Percentiles rank a stretch among this genome's conserved stretches.
Evolutionary conservation across 2,797 vertebrate species (phyloP).

Genomic region (Apogon hyalosoma): DNA sequence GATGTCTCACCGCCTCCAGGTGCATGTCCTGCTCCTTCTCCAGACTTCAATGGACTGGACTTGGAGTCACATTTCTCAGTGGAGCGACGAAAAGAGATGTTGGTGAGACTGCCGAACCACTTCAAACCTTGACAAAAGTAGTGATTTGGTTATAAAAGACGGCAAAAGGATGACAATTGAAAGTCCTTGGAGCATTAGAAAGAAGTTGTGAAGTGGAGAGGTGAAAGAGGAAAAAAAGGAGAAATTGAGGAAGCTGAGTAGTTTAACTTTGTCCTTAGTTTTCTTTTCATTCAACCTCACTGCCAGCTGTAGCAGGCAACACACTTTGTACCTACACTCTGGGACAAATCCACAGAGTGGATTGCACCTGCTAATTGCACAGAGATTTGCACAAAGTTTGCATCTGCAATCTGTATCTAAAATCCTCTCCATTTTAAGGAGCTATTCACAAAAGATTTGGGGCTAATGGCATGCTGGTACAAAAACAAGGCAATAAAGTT

Average conservation of each 20-base stretch:
- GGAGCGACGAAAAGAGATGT: conserved; percentile 84
- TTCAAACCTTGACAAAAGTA: conserved; percentile 86
- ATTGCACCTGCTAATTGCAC: no score
- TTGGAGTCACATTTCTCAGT: conserved; percentile 68
- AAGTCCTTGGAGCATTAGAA: no score
- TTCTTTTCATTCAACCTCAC: no score
- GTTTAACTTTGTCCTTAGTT: not conserved
- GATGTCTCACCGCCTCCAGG: conserved; percentile 1
- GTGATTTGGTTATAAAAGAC: conserved; percentile 15
- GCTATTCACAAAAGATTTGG: no score
- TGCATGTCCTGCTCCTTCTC: not conserved
- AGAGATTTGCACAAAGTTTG: no score
- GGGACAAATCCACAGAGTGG: no score
- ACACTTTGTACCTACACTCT: no score
- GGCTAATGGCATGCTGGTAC: no score
- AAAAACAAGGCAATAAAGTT: no score
- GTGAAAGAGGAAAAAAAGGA: not conserved
- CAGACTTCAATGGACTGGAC: conserved; percentile 27
- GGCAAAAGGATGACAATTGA: not conserved
- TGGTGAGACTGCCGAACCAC: conserved; percentile 91
- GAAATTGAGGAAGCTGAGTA: not conserved
- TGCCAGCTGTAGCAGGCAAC: not conserved
- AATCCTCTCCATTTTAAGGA: no score
- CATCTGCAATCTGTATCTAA: no score
- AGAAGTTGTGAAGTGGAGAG: not conserved